phyloP scores from a whole-genome alignment of 2,113 vertebrate species.

The Clarias gariepinus region DNA sequence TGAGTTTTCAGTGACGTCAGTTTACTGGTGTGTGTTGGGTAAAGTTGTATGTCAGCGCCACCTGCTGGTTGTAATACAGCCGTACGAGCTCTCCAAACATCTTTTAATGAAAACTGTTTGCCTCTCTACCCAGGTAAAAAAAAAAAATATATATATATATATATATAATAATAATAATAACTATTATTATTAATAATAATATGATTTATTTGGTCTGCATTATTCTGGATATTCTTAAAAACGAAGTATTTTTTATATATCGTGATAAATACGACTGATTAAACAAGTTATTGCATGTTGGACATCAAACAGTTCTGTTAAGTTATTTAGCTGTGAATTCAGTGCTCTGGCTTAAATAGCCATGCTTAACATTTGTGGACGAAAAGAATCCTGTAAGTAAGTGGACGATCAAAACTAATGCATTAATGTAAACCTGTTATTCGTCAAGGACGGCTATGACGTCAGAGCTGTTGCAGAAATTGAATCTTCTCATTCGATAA shows the following conservation, averaged over 20 bases:
- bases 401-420: background rate
- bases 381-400: background rate
- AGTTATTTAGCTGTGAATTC: background rate
- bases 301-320: background rate
- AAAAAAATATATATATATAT: no score
- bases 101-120: background rate
- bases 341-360: background rate
- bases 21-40: background rate
- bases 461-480: background rate
- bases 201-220: no score
- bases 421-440: background rate
- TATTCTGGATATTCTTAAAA: no score
- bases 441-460: background rate
- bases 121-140: background rate
- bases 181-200: no score
- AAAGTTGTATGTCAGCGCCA: constrained; percentile 25
- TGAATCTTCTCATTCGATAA: background rate
- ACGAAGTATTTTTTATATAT: background rate
- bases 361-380: background rate
- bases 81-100: background rate
- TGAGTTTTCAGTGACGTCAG: background rate
- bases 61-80: constrained; percentile 7
- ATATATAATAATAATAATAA: no score
- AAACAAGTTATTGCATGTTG: background rate
- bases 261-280: background rate